Evolutionary conservation across 2,888 invertebrate species (phyloP).

Genomic region (Pedicia rivosa): DNA sequence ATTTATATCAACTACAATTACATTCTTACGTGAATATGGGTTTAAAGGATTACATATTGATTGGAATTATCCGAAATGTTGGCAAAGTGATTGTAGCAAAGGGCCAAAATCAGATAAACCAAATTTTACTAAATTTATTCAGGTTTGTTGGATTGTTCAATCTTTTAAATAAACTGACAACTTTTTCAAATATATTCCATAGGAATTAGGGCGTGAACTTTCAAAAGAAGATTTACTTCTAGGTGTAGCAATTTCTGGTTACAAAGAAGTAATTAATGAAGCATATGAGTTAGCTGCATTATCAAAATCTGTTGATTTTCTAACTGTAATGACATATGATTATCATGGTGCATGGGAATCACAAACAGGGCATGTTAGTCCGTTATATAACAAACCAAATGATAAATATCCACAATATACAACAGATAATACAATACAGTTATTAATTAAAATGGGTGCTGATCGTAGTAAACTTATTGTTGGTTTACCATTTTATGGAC

Average conservation of each 20-base stretch:
- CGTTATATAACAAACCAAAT: slow-evolving; percentile 45
- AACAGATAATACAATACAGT: slow-evolving; percentile 64
- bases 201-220: slow-evolving; percentile 33
- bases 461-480: slow-evolving; percentile 59
- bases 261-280: slow-evolving; percentile 74
- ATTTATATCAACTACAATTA: slow-evolving; percentile 51
- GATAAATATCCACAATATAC: slow-evolving; percentile 63
- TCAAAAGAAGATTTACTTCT: slow-evolving; percentile 40
- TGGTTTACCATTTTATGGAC: slow-evolving; percentile 78
- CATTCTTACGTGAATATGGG: slow-evolving; percentile 54
- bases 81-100: slow-evolving; percentile 78
- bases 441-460: slow-evolving; percentile 56
- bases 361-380: slow-evolving; percentile 66
- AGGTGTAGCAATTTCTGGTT: slow-evolving; percentile 74
- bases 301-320: slow-evolving; percentile 54
- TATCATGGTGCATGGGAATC: slow-evolving; percentile 83
- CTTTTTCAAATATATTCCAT: no score
- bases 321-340: slow-evolving; percentile 77
- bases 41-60: slow-evolving; percentile 83
- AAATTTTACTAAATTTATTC: slow-evolving; percentile 59
- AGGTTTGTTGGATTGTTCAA: no score
- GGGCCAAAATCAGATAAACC: slow-evolving; percentile 63
- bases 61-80: slow-evolving; percentile 90
- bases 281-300: slow-evolving; percentile 66
- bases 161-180: no score